Evolutionary conservation across 1,140 invertebrate species (phyloP).

Genomic region (Papilio aristodemus): DNA sequence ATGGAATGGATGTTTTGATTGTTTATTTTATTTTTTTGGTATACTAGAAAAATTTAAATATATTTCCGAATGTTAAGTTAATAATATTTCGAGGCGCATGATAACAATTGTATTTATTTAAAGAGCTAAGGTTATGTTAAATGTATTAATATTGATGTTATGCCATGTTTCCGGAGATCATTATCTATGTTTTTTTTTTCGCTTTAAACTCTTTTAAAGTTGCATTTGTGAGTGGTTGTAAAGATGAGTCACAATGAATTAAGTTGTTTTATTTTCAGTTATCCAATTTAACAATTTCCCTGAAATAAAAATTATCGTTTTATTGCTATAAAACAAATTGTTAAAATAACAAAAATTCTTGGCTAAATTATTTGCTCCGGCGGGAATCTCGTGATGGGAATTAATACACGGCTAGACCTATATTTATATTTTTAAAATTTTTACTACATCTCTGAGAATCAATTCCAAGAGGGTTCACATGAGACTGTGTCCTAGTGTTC

Average conservation of each 20-base stretch:
- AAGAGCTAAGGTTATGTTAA: constrained; percentile 58
- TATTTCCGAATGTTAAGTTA: constrained; percentile 32
- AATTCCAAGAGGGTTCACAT: constrained; percentile 3
- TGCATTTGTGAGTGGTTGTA: constrained; percentile 77
- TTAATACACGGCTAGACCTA: neutral
- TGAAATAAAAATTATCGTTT: neutral
- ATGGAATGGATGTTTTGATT: neutral
- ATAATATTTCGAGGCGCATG: constrained; percentile 32
- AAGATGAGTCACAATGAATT: constrained; percentile 75
- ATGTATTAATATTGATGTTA: constrained; percentile 61
- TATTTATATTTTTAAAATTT: constrained; percentile 19
- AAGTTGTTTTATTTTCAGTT: constrained; percentile 58
- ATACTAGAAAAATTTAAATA: constrained; percentile 23
- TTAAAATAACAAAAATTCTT: no score
- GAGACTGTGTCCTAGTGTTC: neutral
- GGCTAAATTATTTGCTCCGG: no score
- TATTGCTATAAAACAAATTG: no score
- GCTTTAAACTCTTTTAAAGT: constrained; percentile 73
- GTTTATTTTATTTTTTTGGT: constrained; percentile 14
- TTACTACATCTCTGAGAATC: constrained; percentile 6
- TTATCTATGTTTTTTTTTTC: constrained; percentile 65
- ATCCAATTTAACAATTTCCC: constrained; percentile 8
- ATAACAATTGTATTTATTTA: constrained; percentile 60
- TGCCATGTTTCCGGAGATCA: constrained; percentile 73
- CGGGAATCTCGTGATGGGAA: neutral